Conservation (phyloP, 2,797 vertebrate species). For the Myotis vivesi region DNA sequence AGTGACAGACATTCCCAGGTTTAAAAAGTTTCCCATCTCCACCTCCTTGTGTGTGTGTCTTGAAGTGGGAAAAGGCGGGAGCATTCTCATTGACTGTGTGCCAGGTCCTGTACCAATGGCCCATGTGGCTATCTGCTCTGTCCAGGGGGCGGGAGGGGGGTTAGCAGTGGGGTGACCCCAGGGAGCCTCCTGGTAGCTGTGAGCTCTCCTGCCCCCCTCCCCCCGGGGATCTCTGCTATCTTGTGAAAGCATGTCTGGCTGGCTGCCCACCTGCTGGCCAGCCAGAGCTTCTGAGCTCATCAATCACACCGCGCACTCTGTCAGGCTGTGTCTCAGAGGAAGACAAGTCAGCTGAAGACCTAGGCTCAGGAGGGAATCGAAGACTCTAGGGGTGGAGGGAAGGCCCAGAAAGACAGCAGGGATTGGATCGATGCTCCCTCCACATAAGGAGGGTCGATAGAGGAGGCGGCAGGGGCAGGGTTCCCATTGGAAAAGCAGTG, state of each 20-base stretch:
- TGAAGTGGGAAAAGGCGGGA: not conserved
- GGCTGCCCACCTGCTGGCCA: slow-evolving; percentile 45
- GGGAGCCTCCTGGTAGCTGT: not conserved
- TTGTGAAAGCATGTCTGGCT: slow-evolving; percentile 29
- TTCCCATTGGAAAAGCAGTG: not conserved
- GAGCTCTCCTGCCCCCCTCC: not conserved
- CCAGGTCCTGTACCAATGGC: not conserved
- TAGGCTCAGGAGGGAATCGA: not conserved
- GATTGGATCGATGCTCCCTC: not conserved
- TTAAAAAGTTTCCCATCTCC: not conserved
- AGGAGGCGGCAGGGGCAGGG: not conserved
- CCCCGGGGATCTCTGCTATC: not conserved
- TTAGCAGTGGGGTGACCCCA: not conserved
- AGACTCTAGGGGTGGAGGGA: not conserved
- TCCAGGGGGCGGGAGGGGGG: not conserved
- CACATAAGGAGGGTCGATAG: not conserved
- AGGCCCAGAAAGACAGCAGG: not conserved
- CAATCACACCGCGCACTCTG: slow-evolving; percentile 3
- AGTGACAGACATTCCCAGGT: not conserved
- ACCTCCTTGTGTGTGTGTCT: not conserved
- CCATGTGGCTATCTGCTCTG: not conserved
- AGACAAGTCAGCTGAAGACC: not conserved
- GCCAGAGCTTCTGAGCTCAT: slow-evolving; percentile 50
- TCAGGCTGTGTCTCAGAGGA: slow-evolving; percentile 52
- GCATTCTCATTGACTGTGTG: not conserved